A percentile compares a stretch with the other conserved stretches of the same genome.
Evolutionary conservation across 2,888 invertebrate genomes (phyloP).

Genomic region (Pheosia tremula): DNA sequence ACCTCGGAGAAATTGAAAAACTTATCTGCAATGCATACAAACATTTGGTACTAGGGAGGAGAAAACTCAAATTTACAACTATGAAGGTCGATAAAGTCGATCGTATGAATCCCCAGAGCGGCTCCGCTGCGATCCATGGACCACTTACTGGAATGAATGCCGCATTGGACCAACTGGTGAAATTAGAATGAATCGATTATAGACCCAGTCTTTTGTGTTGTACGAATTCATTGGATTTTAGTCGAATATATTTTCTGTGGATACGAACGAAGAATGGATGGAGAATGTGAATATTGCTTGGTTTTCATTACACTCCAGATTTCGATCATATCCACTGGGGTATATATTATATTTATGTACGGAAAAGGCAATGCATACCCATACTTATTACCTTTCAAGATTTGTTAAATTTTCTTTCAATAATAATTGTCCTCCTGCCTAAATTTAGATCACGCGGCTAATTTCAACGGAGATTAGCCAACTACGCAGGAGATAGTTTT

Average conservation of each 20-base stretch:
- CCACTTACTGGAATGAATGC: constrained; percentile 58
- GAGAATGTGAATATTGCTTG: background rate
- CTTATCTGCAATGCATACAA: constrained; percentile 17
- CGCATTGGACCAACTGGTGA: constrained; percentile 44
- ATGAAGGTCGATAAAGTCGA: constrained; percentile 53
- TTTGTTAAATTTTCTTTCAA: too few relatives aligned
- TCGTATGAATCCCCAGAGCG: constrained; percentile 55
- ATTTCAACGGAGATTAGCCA: too few relatives aligned
- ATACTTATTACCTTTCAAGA: too few relatives aligned
- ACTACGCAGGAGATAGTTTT: too few relatives aligned
- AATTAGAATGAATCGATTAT: constrained; percentile 44
- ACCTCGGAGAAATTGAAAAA: background rate
- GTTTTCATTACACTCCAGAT: background rate
- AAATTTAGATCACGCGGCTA: too few relatives aligned
- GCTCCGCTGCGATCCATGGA: constrained; percentile 35
- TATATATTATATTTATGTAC: background rate
- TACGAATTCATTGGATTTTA: constrained; percentile 29
- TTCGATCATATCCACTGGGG: background rate
- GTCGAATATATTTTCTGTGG: background rate
- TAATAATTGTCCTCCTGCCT: too few relatives aligned
- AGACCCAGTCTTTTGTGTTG: constrained; percentile 23
- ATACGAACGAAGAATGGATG: background rate
- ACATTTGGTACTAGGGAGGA: constrained; percentile 32
- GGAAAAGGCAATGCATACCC: too few relatives aligned
- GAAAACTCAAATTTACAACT: constrained; percentile 57